Conservation (phyloP, 2,888 invertebrate species). For the Acanthoscelides obtectus region DNA sequence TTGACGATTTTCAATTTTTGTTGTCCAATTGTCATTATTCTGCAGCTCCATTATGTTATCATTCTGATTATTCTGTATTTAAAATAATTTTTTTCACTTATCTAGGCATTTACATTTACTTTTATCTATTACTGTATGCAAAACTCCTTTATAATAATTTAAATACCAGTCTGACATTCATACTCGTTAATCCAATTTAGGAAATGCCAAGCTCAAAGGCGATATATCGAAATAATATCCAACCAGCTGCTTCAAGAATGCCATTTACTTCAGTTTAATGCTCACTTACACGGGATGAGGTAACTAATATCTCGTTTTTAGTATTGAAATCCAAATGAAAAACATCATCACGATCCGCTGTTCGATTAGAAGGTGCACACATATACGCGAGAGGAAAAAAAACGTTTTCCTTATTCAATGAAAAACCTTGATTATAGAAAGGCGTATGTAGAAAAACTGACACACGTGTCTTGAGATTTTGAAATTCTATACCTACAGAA, state of each 20-base stretch:
- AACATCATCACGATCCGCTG: not conserved
- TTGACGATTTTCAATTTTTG: no score
- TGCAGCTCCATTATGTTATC: no score
- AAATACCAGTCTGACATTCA: not conserved
- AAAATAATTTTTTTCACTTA: no score
- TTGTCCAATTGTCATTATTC: no score
- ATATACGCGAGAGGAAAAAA: not conserved
- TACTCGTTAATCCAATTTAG: not conserved
- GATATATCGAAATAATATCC: not conserved
- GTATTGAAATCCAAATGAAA: not conserved
- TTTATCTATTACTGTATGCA: not conserved
- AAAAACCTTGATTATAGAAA: not conserved
- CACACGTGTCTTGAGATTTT: not conserved
- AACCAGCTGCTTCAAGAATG: not conserved
- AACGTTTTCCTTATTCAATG: not conserved
- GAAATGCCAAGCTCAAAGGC: not conserved
- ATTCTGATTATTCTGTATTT: no score
- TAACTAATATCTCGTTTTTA: not conserved
- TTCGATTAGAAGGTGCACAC: not conserved
- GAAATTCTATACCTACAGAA: not conserved
- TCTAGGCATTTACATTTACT: not conserved
- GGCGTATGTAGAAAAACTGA: not conserved
- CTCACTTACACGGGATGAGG: not conserved
- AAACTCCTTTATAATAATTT: not conserved
- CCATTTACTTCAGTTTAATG: not conserved